Percentiles rank a stretch among this genome's conserved stretches.
phyloP scores from a whole-genome alignment of 1,140 invertebrate species.

The Leptonema lineaticorne region DNA sequence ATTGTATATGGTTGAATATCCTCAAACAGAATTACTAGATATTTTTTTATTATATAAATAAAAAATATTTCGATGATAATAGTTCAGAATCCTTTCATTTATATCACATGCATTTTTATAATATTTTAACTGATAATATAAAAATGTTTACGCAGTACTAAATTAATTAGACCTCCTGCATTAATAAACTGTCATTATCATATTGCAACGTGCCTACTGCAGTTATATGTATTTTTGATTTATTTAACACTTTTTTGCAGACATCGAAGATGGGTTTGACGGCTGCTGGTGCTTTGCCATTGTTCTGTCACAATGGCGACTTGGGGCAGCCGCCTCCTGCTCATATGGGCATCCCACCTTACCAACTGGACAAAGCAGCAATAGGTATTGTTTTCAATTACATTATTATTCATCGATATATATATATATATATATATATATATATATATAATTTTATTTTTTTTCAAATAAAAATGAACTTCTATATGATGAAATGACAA shows the following conservation, averaged over 20 bases:
- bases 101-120: too few species aligned
- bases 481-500: not conserved
- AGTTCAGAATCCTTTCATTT: too few species aligned
- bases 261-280: conserved; percentile 86
- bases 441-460: not conserved
- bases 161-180: too few species aligned
- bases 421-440: not conserved
- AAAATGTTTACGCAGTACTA: too few species aligned
- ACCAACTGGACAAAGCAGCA: conserved; percentile 71
- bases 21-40: too few species aligned
- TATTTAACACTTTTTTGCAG: conserved; percentile 63
- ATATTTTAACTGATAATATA: too few species aligned
- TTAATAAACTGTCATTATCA: too few species aligned
- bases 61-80: too few species aligned
- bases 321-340: conserved; percentile 90
- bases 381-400: conserved; percentile 58
- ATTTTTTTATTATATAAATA: too few species aligned
- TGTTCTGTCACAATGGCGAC: conserved; percentile 90
- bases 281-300: conserved; percentile 69
- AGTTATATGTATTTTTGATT: too few species aligned
- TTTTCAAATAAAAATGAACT: not conserved
- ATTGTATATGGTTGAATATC: too few species aligned
- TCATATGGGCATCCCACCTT: conserved; percentile 95
- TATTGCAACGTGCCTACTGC: too few species aligned
- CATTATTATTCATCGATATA: not conserved